Conservation (phyloP, 2,797 vertebrate genomes). For the Acrocephalus scirpaceus region DNA sequence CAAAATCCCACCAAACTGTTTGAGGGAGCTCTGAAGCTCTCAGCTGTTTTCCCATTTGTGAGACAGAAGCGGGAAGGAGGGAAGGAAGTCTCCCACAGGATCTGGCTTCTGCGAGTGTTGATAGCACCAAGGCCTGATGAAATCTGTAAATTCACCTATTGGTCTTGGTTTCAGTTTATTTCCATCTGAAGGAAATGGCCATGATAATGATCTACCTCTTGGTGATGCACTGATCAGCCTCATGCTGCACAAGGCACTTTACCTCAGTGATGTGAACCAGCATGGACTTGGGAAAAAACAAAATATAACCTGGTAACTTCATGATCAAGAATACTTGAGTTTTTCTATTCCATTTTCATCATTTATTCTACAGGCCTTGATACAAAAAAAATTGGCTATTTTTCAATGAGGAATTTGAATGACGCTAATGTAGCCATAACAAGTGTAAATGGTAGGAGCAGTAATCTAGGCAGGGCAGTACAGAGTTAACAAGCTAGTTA, state of each 20-base stretch:
- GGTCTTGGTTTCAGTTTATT: background rate
- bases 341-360: background rate
- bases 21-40: background rate
- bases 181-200: background rate
- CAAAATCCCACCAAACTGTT: background rate
- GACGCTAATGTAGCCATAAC: background rate
- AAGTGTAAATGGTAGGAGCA: background rate
- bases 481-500: background rate
- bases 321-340: background rate
- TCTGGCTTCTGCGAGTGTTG: background rate
- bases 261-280: background rate
- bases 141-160: background rate
- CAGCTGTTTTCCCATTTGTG: background rate
- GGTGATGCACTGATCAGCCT: background rate
- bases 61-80: background rate
- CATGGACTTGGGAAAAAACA: background rate
- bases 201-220: background rate
- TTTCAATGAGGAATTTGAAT: background rate
- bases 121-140: background rate
- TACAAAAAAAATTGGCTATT: background rate
- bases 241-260: background rate
- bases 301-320: background rate
- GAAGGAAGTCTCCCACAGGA: background rate
- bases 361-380: background rate
- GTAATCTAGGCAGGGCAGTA: background rate